Evolutionary conservation across 2,113 vertebrate species (phyloP).

Genomic region (Thinocorus orbignyianus): DNA sequence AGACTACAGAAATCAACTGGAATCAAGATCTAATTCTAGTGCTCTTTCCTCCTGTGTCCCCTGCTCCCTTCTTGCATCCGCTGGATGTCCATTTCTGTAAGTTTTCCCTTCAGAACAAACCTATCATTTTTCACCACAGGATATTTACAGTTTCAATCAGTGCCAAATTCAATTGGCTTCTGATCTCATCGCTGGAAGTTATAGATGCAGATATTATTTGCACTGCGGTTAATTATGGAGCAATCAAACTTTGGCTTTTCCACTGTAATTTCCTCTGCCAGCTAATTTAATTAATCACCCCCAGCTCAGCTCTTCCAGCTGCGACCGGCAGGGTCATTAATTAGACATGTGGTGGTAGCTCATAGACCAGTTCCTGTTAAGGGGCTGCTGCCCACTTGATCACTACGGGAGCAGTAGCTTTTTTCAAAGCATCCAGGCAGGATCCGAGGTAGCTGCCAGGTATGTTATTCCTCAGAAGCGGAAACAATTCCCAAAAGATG

Average conservation of each 20-base stretch:
- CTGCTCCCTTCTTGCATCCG: constrained; percentile 49
- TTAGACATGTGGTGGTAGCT: constrained; percentile 81
- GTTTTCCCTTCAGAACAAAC: constrained; percentile 84
- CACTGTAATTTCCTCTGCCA: constrained; percentile 87
- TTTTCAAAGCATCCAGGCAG: constrained; percentile 38
- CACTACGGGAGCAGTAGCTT: constrained; percentile 54
- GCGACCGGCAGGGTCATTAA: constrained; percentile 86
- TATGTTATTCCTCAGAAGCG: background rate
- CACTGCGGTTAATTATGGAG: constrained; percentile 86
- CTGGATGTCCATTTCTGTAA: constrained; percentile 74
- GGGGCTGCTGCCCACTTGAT: constrained; percentile 75
- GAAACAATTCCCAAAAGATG: background rate
- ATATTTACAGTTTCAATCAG: constrained; percentile 83
- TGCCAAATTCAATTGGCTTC: constrained; percentile 80
- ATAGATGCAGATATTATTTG: constrained; percentile 85
- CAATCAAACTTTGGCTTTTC: constrained; percentile 89
- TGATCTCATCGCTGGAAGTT: constrained; percentile 81
- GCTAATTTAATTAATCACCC: constrained; percentile 92
- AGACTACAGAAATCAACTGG: constrained; percentile 35
- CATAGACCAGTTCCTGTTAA: constrained; percentile 74
- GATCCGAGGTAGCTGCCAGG: background rate
- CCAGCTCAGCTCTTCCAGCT: constrained; percentile 86
- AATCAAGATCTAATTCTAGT: constrained; percentile 44
- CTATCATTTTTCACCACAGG: constrained; percentile 83
- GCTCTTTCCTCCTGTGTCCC: constrained; percentile 40